Percentiles rank a stretch among this genome's conserved stretches.
These are phyloP conservation scores for Abrostola tripartita DNA, from an alignment of 2,888 invertebrate genomes.

Conservation along the genomic window DNA sequence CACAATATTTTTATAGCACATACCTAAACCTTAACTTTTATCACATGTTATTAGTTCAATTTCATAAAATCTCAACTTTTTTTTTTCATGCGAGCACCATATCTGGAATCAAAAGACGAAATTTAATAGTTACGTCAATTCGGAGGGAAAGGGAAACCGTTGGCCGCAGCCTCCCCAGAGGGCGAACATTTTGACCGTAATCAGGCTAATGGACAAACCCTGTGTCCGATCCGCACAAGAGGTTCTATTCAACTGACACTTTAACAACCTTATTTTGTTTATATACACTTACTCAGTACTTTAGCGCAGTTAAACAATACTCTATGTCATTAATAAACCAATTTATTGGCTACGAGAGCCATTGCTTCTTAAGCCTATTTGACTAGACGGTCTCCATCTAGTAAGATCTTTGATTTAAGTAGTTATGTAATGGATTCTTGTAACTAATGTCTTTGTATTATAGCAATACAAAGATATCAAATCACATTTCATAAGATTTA, in stretches of 20 bases:
- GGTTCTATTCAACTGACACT: constrained; percentile 76
- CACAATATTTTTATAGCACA: no score
- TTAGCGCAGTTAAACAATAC: constrained; percentile 63
- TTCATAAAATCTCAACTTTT: constrained; percentile 18
- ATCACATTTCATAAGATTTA: neutral
- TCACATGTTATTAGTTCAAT: no score
- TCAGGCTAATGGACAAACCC: constrained; percentile 85
- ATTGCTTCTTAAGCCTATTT: constrained; percentile 20
- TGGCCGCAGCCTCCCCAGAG: constrained; percentile 73
- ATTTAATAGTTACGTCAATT: constrained; percentile 61
- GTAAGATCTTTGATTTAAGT: constrained; percentile 6
- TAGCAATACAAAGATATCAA: no score
- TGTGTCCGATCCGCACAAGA: constrained; percentile 77
- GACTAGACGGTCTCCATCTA: constrained; percentile 16
- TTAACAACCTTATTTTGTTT: constrained; percentile 78
- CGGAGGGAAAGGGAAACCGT: constrained; percentile 67
- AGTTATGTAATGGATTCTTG: constrained; percentile 4
- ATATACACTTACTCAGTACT: constrained; percentile 71
- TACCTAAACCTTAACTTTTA: no score
- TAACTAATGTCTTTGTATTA: no score
- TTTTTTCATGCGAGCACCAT: constrained; percentile 33
- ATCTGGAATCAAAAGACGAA: constrained; percentile 42
- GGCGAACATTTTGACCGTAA: constrained; percentile 83
- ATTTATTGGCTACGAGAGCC: constrained; percentile 32
- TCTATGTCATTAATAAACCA: constrained; percentile 49